Conservation (phyloP, 2,888 invertebrate species). For the Lycocerus yunnanus region DNA sequence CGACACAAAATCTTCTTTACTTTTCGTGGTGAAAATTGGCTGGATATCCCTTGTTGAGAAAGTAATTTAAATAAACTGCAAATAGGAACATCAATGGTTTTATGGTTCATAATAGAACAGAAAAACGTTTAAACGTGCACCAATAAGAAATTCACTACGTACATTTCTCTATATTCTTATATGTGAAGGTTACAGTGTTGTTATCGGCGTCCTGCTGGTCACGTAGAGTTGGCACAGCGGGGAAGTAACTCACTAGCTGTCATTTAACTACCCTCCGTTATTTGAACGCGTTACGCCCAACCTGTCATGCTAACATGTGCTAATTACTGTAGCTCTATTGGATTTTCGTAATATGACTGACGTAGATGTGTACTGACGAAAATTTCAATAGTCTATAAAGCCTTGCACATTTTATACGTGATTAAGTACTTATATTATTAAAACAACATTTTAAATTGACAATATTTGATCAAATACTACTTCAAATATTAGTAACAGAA, state of each 20-base stretch:
- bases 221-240: slow-evolving; percentile 33
- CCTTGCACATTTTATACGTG: slow-evolving; percentile 9
- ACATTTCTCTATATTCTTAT: slow-evolving; percentile 18
- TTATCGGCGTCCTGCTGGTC: slow-evolving; percentile 34
- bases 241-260: slow-evolving; percentile 36
- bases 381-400: slow-evolving; percentile 22
- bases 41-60: slow-evolving; percentile 41
- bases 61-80: slow-evolving; percentile 55
- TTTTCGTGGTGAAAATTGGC: slow-evolving; percentile 44
- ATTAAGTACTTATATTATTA: background rate
- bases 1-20: slow-evolving; percentile 43
- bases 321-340: slow-evolving; percentile 40
- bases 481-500: background rate
- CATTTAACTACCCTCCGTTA: slow-evolving; percentile 37
- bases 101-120: slow-evolving; percentile 24
- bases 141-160: slow-evolving; percentile 17
- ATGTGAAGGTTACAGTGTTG: slow-evolving; percentile 21
- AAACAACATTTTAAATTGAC: background rate
- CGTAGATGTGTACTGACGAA: slow-evolving; percentile 37
- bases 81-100: slow-evolving; percentile 48
- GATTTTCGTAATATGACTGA: slow-evolving; percentile 37
- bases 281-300: slow-evolving; percentile 22
- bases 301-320: slow-evolving; percentile 38
- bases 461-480: background rate
- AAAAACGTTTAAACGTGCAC: slow-evolving; percentile 14